Evolutionary conservation across 1,140 invertebrate genomes (phyloP).

Genomic region (Parapsyche elsis): DNA sequence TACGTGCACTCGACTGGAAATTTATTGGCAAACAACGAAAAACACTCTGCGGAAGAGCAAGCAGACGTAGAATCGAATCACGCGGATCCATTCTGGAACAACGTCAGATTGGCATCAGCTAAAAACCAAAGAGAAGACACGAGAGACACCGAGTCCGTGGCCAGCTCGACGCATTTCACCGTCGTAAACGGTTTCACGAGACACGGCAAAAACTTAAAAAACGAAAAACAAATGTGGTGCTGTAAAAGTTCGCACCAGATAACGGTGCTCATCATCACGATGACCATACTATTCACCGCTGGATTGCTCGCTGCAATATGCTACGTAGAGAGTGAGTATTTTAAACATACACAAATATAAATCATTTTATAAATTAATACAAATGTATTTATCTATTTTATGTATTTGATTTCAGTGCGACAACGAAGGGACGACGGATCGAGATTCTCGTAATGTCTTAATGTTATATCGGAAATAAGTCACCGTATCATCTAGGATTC

Average conservation of each 20-base stretch:
- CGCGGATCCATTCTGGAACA: constrained; percentile 63
- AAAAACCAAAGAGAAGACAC: constrained; percentile 62
- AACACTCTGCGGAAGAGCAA: constrained; percentile 25
- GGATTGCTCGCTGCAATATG: constrained; percentile 80
- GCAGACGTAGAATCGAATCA: constrained; percentile 21
- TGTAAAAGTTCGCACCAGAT: constrained; percentile 80
- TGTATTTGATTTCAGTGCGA: constrained; percentile 50
- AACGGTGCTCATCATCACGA: constrained; percentile 80
- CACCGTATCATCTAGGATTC: no score
- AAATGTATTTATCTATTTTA: constrained; percentile 27
- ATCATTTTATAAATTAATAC: not conserved
- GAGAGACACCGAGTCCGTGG: constrained; percentile 76
- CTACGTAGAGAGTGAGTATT: constrained; percentile 74
- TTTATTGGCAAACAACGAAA: constrained; percentile 1
- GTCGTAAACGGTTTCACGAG: constrained; percentile 82
- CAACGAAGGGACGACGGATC: constrained; percentile 51
- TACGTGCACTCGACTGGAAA: constrained; percentile 49
- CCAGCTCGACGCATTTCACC: constrained; percentile 87
- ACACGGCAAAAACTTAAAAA: constrained; percentile 64
- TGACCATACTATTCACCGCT: constrained; percentile 81
- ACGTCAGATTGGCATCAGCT: constrained; percentile 63
- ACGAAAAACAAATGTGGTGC: constrained; percentile 71
- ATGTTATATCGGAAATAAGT: no score
- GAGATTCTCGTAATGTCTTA: constrained; percentile 50
- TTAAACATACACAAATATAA: no score